Conservation (phyloP, 1,140 invertebrate species). For the Cecropterus lyciades region DNA sequence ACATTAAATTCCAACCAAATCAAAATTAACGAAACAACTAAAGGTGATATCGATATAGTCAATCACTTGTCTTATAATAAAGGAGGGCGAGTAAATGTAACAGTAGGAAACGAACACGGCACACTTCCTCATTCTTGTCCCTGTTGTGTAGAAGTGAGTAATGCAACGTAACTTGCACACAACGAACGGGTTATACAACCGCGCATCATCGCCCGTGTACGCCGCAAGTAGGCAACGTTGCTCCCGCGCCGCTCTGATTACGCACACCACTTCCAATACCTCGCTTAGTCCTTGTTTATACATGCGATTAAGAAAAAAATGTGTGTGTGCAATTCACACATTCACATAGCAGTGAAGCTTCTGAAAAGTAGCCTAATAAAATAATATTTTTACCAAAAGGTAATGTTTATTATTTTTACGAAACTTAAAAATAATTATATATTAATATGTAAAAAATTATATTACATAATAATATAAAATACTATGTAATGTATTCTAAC, state of each 20-base stretch:
- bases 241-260: constrained; percentile 70
- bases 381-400: too few relatives aligned
- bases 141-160: constrained; percentile 63
- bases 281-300: constrained; percentile 13
- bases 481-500: too few relatives aligned
- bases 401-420: too few relatives aligned
- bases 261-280: constrained; percentile 44
- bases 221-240: background rate
- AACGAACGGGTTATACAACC: constrained; percentile 69
- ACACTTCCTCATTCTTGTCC: constrained; percentile 72
- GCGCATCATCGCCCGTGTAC: constrained; percentile 48
- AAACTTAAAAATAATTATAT: too few relatives aligned
- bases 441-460: too few relatives aligned
- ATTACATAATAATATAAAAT: too few relatives aligned
- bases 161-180: constrained; percentile 60
- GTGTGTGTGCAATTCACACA: too few relatives aligned
- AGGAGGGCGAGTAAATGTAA: constrained; percentile 71
- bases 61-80: constrained; percentile 48
- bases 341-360: too few relatives aligned
- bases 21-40: constrained; percentile 24
- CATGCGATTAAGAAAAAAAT: background rate
- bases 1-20: background rate
- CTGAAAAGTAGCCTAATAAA: too few relatives aligned
- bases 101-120: constrained; percentile 69
- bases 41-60: constrained; percentile 39